Conservation (phyloP, 1,140 invertebrate species). For the Heliconius melpomene region DNA sequence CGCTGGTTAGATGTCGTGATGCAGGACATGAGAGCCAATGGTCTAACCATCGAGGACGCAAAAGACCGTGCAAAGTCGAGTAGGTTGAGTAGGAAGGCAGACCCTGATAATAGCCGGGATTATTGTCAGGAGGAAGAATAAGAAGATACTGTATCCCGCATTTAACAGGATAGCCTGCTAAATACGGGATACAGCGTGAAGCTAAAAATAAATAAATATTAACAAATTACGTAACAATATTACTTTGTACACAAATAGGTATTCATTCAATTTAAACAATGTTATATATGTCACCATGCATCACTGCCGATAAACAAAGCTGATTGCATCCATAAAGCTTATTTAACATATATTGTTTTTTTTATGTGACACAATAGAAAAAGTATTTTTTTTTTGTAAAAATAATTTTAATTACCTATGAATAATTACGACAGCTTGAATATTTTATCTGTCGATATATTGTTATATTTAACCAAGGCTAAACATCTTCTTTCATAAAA, state of each 20-base stretch:
- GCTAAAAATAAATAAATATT: too few relatives aligned
- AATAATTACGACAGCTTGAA: background rate
- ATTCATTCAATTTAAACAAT: constrained; percentile 37
- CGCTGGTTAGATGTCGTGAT: too few relatives aligned
- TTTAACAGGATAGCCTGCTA: too few relatives aligned
- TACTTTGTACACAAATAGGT: background rate
- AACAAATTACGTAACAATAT: background rate
- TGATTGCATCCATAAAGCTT: constrained; percentile 27
- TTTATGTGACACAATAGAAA: constrained; percentile 11
- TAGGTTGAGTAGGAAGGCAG: too few relatives aligned
- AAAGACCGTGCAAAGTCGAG: too few relatives aligned
- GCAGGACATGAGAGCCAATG: too few relatives aligned
- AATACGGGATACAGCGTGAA: too few relatives aligned
- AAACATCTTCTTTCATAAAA: background rate
- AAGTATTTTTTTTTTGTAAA: background rate
- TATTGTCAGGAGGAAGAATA: too few relatives aligned
- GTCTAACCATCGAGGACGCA: too few relatives aligned
- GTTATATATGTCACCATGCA: constrained; percentile 42
- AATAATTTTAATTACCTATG: background rate
- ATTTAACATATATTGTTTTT: constrained; percentile 26
- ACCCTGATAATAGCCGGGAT: too few relatives aligned
- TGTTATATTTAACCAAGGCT: background rate
- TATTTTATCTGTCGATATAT: background rate
- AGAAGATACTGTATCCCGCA: too few relatives aligned
- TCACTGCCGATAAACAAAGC: constrained; percentile 40